phyloP scores from a whole-genome alignment of 2,888 invertebrate genomes.

The Ennomos erosarius region DNA sequence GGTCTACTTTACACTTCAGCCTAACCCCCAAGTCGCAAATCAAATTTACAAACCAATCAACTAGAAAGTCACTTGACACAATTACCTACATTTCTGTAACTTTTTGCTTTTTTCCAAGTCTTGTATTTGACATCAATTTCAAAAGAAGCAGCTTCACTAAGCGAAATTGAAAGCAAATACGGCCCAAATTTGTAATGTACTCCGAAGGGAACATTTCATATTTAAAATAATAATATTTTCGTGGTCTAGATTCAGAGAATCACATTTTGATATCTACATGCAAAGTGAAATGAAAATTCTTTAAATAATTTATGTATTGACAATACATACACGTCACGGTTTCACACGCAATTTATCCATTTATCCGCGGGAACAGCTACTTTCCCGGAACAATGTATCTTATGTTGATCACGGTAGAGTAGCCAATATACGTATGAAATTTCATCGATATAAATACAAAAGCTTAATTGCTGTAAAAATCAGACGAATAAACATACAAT shows the following conservation, averaged over 20 bases:
- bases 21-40: background rate
- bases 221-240: conserved; percentile 8
- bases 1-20: background rate
- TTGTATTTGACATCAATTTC: conserved; percentile 25
- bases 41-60: conserved; percentile 7
- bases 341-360: no score
- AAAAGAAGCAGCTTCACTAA: conserved; percentile 24
- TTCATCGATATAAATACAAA: no score
- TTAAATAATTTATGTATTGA: no score
- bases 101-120: conserved; percentile 1
- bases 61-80: conserved; percentile 19
- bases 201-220: conserved; percentile 9
- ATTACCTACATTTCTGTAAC: conserved; percentile 18
- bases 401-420: no score
- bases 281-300: no score
- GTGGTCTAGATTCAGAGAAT: conserved; percentile 11
- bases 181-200: conserved; percentile 5
- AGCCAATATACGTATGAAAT: no score
- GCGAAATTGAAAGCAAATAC: conserved; percentile 31
- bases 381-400: no score
- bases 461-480: no score
- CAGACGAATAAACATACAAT: no score
- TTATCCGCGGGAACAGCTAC: no score
- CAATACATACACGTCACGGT: no score
- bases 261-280: conserved; percentile 4